phyloP scores from a whole-genome alignment of 2,797 vertebrate species.

The Lycodopsis pacificus region DNA sequence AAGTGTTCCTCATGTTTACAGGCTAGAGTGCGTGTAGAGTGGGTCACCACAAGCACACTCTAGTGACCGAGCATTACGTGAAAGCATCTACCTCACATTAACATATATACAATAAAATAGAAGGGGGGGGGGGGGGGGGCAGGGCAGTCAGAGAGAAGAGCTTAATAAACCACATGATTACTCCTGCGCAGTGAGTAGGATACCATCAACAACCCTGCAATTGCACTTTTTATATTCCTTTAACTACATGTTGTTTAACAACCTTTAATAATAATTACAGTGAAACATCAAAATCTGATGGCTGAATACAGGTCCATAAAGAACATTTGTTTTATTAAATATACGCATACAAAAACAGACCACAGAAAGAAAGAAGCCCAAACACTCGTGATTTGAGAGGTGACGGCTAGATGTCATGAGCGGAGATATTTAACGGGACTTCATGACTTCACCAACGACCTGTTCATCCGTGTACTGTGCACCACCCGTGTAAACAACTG shows the following conservation, averaged over 20 bases:
- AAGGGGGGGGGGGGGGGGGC: constrained; percentile 40
- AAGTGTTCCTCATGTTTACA: constrained; percentile 78
- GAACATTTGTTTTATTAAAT: constrained; percentile 88
- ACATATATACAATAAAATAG: constrained; percentile 76
- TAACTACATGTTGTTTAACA: constrained; percentile 99
- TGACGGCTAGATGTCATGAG: constrained; percentile 63
- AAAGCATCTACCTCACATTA: constrained; percentile 76
- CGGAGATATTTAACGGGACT: constrained; percentile 32
- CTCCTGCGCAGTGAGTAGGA: constrained; percentile 65
- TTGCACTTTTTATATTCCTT: constrained; percentile 87
- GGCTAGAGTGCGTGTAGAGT: constrained; percentile 68
- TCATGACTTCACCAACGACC: constrained; percentile 50
- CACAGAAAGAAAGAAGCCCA: constrained; percentile 77
- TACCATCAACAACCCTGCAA: constrained; percentile 81
- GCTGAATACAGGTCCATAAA: constrained; percentile 96
- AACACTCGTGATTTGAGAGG: constrained; percentile 72
- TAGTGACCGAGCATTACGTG: constrained; percentile 68
- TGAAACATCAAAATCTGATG: constrained; percentile 99
- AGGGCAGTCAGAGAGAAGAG: constrained; percentile 76
- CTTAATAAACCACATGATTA: constrained; percentile 74
- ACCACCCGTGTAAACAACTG: constrained; percentile 39
- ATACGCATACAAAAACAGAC: constrained; percentile 81
- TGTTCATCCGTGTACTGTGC: constrained; percentile 46
- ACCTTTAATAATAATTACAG: constrained; percentile 97
- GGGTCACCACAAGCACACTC: constrained; percentile 67